These are phyloP conservation scores for Apteryx owenii DNA, from an alignment of 2,113 vertebrate species.

Conservation along the genomic window DNA sequence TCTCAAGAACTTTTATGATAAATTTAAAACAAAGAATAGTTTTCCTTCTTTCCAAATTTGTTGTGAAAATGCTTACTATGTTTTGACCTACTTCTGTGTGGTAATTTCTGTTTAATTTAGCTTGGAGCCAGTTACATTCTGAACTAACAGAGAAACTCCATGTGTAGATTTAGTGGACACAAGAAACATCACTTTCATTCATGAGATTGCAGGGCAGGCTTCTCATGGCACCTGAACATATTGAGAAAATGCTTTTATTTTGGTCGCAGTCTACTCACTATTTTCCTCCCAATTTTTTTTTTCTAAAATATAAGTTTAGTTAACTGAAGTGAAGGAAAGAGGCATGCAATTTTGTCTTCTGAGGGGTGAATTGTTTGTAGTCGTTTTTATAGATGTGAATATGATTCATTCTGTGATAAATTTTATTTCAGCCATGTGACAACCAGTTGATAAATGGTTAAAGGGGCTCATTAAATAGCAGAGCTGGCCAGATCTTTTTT, in stretches of 20 bases:
- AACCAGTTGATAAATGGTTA: not conserved
- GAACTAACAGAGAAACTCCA: not conserved
- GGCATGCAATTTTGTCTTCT: not conserved
- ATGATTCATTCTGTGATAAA: not conserved
- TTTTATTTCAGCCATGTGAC: not conserved
- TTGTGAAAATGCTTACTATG: not conserved
- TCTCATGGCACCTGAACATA: not conserved
- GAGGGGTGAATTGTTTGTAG: not conserved
- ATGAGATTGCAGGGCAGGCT: not conserved
- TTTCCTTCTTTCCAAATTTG: not conserved
- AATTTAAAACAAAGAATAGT: not conserved
- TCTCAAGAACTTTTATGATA: not conserved
- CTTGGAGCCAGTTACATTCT: not conserved
- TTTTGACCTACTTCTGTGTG: not conserved
- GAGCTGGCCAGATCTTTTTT: not conserved
- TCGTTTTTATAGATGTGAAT: not conserved
- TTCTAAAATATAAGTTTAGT: not conserved
- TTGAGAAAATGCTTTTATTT: not conserved
- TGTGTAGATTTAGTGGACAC: not conserved
- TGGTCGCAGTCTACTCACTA: not conserved
- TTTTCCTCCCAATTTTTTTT: not conserved
- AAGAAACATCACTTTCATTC: not conserved
- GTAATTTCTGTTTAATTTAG: slow-evolving; percentile 11
- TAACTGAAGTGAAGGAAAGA: not conserved
- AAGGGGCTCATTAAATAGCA: not conserved